These are phyloP conservation scores for Ecliptopera silaceata DNA, from an alignment of 2,888 invertebrate genomes.

Conservation along the genomic window DNA sequence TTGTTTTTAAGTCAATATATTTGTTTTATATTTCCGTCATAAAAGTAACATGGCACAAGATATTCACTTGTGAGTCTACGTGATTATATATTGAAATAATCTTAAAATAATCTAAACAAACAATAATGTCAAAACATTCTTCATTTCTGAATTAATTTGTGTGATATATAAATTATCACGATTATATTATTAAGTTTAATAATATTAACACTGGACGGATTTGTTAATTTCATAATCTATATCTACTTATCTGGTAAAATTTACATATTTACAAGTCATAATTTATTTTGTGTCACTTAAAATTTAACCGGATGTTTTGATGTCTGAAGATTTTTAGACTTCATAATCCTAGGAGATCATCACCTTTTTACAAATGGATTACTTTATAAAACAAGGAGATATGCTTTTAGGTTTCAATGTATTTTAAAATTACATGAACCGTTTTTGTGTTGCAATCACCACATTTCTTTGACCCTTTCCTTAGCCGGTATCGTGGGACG, in stretches of 20 bases:
- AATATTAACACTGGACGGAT: conserved; percentile 73
- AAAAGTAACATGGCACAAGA: conserved; percentile 70
- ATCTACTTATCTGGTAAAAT: conserved; percentile 46
- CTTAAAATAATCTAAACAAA: conserved; percentile 9
- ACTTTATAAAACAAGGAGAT: not conserved
- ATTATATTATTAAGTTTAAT: conserved; percentile 28
- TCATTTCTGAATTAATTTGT: not conserved
- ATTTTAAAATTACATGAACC: not conserved
- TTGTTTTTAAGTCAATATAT: conserved; percentile 8
- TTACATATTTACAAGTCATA: conserved; percentile 72
- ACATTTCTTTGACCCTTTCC: conserved; percentile 82
- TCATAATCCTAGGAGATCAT: conserved; percentile 22
- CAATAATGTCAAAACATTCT: not conserved
- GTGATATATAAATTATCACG: conserved; percentile 1
- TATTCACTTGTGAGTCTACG: conserved; percentile 72
- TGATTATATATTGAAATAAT: conserved; percentile 32
- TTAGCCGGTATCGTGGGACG: conserved; percentile 75
- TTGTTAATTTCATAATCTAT: conserved; percentile 45
- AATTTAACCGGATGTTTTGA: not conserved
- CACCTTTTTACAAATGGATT: not conserved
- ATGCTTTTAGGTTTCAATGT: not conserved
- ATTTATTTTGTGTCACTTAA: conserved; percentile 13
- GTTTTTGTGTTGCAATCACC: conserved; percentile 63
- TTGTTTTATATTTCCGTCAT: conserved; percentile 25
- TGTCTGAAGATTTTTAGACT: conserved; percentile 9